Evolutionary conservation across 2,888 invertebrate species (phyloP), one percentile per base, ranked within the genome.

Genomic region (Drosophila mulleri): DNA sequence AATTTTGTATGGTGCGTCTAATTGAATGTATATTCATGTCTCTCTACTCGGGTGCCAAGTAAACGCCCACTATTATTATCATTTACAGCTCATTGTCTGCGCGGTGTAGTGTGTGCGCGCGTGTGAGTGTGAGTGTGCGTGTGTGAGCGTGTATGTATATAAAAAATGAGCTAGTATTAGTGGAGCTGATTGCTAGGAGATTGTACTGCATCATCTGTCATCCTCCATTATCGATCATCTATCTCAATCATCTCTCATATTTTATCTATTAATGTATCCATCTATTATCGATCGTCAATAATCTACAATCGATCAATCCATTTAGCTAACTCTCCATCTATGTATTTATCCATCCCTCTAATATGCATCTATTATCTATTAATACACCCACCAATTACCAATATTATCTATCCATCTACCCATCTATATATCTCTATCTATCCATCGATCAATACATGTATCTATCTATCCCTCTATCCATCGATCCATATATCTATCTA

Each of bases 1-100:
- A 75, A 74, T 71, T 66, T 75, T 75, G 75, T 76, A 67, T 81
- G 67, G 74, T 56, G 47, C 63, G 53, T 64, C 80, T 82, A 84
- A 83, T 83, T 83, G 80, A 82, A 80, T 71, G 61, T 71, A 82
- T 72, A 83, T 78, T 83, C 82, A 75, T 67, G 57, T 71, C 75
- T 68, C 75, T 67, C 45, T 26, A 59, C 12, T 26, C 18, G 37
- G 45, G 42, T 23, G 44, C 58, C 47, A 20, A 53, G 39, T 32
- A 6, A 41, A 60, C 52, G 45, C 47, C 56, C 50, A 47, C 29
- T 48, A 56, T 66, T 75, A 66, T 66, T 67, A 56, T 69, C 63
- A 75, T 61, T 62, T 64, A n/a, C 59, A 59, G 71, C 42, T 62
- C 61, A 65, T 67, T 72, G 70, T 67, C 39, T 44, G 42, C 18